Evolutionary conservation across 1,140 invertebrate species (phyloP).

Genomic region (Acromyrmex charruanus): DNA sequence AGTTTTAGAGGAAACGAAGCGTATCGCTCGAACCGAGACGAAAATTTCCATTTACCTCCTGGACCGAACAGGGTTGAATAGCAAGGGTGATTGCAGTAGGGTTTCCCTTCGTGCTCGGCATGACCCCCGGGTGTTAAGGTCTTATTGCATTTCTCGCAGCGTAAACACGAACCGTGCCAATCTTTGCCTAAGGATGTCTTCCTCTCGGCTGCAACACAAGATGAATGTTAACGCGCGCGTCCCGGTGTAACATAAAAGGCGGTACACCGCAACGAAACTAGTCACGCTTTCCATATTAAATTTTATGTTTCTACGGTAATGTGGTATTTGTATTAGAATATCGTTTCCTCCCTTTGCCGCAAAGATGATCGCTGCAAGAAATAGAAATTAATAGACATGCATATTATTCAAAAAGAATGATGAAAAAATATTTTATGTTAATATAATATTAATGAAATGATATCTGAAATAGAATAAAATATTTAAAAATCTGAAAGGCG

Average conservation of each 20-base stretch:
- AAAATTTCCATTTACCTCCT: slow-evolving; percentile 85
- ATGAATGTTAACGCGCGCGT: slow-evolving; percentile 56
- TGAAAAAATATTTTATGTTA: no score
- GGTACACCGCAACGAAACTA: slow-evolving; percentile 23
- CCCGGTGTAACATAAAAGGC: slow-evolving; percentile 34
- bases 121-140: slow-evolving; percentile 91
- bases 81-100: slow-evolving; percentile 93
- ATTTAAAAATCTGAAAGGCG: neutral
- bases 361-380: neutral
- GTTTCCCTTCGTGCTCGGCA: slow-evolving; percentile 92
- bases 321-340: neutral
- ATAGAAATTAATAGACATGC: neutral
- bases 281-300: slow-evolving; percentile 44
- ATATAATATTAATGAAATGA: neutral
- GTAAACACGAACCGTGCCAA: slow-evolving; percentile 92
- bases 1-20: slow-evolving; percentile 55
- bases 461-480: neutral
- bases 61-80: slow-evolving; percentile 92
- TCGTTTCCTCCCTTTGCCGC: neutral
- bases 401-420: neutral
- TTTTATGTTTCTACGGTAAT: slow-evolving; percentile 51
- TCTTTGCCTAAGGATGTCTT: slow-evolving; percentile 93
- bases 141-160: slow-evolving; percentile 93
- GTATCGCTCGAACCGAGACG: slow-evolving; percentile 35
- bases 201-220: slow-evolving; percentile 90